Evolutionary conservation across 64 coral and sea anemone species (phyloP), one percentile per base, ranked within the genome.

Genomic region (Actinia equina): DNA sequence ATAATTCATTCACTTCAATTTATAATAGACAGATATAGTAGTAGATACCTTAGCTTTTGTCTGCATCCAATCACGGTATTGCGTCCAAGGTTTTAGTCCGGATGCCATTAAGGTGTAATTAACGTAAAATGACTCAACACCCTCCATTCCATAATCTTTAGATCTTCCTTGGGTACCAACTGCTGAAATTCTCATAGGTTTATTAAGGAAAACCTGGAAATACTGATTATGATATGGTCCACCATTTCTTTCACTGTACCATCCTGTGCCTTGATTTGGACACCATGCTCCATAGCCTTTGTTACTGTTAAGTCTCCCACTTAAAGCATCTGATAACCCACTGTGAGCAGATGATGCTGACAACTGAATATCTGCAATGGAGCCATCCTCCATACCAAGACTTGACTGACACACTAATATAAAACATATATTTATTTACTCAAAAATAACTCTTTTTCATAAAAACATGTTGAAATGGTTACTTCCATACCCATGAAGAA

Each of bases 181-280:
- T 20, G 79, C 91, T 14, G 25, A 70, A 23, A 92, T 70, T 43
- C 86, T 83, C 30, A 84, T 22, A 11, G 82, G 65, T 17, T 22
- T 69, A 14, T 27, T 49, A 77, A 92, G 82, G 43, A 76, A 22
- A 41, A 92, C 23, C 63, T 92, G 86, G 20, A 69, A 17, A 46
- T 76, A 92, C 65, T 92, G 91, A 53, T 92, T 30, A 41, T 77
- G 76, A 58, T 88, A 85, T 11, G 91, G 86, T 14, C 86, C 86
- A 60, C 20, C 41, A 41, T 88, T 52, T 27, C 3, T 11, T 25
- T 64, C 17, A 3, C 62, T 83, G 51, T 92, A 88, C 79, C 44
- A 71, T 41, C 15, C 58, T 0, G 0, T 5, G 2, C 17, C 26
- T 56, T 92, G 90, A 69, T 51, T 45, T 9, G 91, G 91, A 23